A percentile compares a stretch with the other conserved stretches of the same genome.
Evolutionary conservation across 2,888 invertebrate species (phyloP).

Genomic region (Drosophila subsilvestris): DNA sequence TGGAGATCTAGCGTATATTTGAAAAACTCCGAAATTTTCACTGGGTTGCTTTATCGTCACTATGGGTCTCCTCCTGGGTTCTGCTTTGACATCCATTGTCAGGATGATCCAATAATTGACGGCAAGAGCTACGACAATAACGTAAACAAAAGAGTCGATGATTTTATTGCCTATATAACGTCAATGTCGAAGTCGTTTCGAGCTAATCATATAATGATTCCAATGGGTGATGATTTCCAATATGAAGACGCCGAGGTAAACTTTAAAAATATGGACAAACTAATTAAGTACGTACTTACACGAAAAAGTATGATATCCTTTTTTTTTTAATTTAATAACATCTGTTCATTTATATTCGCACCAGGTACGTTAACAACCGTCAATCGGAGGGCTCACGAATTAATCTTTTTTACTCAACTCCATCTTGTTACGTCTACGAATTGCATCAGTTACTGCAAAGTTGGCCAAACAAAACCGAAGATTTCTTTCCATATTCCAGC

Average conservation of each 20-base stretch:
- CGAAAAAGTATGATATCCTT: background rate
- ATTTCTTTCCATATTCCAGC: conserved; percentile 96
- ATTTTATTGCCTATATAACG: conserved; percentile 86
- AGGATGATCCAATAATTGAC: conserved; percentile 94
- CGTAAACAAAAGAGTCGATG: conserved; percentile 88
- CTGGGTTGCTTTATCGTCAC: conserved; percentile 92
- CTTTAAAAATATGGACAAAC: conserved; percentile 94
- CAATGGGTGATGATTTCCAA: conserved; percentile 97
- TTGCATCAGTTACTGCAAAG: conserved; percentile 85
- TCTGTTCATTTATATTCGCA: background rate
- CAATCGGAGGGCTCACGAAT: conserved; percentile 86
- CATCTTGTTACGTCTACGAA: conserved; percentile 92
- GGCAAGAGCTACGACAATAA: conserved; percentile 93
- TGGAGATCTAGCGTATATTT: conserved; percentile 91
- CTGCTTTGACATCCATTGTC: conserved; percentile 95
- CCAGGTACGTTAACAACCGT: conserved; percentile 80
- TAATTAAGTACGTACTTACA: conserved; percentile 88
- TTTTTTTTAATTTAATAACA: background rate
- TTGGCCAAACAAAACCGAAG: conserved; percentile 91
- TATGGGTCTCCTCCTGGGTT: conserved; percentile 95
- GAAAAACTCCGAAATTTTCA: conserved; percentile 89
- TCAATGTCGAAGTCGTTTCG: conserved; percentile 86
- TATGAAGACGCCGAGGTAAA: conserved; percentile 91
- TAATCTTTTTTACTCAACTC: conserved; percentile 93
- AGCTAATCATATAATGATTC: conserved; percentile 92